Conservation (phyloP, 2,888 invertebrate species). For the Tetheella fluctuosa region DNA sequence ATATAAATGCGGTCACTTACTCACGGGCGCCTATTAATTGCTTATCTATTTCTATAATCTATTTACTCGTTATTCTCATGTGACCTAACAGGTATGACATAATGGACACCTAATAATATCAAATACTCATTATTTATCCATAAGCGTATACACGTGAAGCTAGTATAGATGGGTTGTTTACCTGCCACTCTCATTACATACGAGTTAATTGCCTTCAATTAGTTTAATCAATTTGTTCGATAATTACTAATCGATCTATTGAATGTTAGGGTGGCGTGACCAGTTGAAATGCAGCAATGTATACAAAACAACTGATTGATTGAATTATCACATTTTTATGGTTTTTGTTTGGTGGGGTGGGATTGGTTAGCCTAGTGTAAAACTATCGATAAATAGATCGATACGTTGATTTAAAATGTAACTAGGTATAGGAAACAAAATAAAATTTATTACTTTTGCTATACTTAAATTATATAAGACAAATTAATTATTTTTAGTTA, state of each 20-base stretch:
- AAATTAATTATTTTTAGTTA: too few species aligned
- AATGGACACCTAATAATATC: constrained; percentile 9
- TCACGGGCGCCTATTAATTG: not conserved
- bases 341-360: not conserved
- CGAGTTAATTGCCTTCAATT: constrained; percentile 33
- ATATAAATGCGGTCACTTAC: not conserved
- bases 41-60: constrained; percentile 3
- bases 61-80: not conserved
- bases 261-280: constrained; percentile 25
- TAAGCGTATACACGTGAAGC: constrained; percentile 24
- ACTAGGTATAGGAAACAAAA: not conserved
- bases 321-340: not conserved
- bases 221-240: constrained; percentile 40
- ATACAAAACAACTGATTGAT: constrained; percentile 22
- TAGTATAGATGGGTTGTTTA: constrained; percentile 19
- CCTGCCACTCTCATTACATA: constrained; percentile 10
- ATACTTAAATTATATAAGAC: too few species aligned
- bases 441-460: too few species aligned
- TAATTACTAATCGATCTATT: constrained; percentile 34
- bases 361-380: too few species aligned
- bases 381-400: too few species aligned
- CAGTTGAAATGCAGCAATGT: constrained; percentile 22
- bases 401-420: not conserved
- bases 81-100: not conserved
- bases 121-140: constrained; percentile 5